Conservation (phyloP, 1,140 invertebrate genomes). For the Sitodiplosis mosellana region DNA sequence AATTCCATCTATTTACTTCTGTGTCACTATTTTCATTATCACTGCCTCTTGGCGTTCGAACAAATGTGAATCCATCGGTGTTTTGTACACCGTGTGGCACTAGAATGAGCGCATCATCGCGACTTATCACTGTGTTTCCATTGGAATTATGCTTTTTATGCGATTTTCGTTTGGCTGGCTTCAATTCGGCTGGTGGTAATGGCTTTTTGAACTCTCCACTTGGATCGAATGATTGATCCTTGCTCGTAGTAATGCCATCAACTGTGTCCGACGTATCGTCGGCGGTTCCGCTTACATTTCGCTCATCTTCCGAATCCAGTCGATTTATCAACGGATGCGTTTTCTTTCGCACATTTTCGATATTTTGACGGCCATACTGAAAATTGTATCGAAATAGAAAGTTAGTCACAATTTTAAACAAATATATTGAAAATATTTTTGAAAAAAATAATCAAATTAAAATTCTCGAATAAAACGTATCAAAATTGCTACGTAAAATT, state of each 20-base stretch:
- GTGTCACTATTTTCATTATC: neutral
- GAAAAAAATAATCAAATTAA: neutral
- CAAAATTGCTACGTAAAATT: neutral
- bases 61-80: neutral
- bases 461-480: neutral
- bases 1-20: neutral
- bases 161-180: slow-evolving; percentile 2
- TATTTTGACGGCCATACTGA: slow-evolving; percentile 61
- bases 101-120: slow-evolving; percentile 36
- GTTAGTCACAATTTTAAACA: too few species aligned
- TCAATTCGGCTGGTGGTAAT: slow-evolving; percentile 6
- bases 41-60: neutral
- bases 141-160: slow-evolving; percentile 4
- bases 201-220: neutral
- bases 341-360: slow-evolving; percentile 46
- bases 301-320: slow-evolving; percentile 29
- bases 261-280: neutral
- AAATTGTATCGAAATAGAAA: slow-evolving; percentile 19
- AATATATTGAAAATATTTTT: slow-evolving; percentile 4
- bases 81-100: slow-evolving; percentile 24
- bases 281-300: slow-evolving; percentile 5
- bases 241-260: neutral
- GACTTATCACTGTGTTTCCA: slow-evolving; percentile 28
- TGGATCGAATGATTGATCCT: neutral
- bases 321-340: slow-evolving; percentile 33